Percentiles rank a stretch among this genome's conserved stretches.
Evolutionary conservation across 2,113 vertebrate genomes (phyloP).

Genomic region (Paracanthobrama guichenoti): DNA sequence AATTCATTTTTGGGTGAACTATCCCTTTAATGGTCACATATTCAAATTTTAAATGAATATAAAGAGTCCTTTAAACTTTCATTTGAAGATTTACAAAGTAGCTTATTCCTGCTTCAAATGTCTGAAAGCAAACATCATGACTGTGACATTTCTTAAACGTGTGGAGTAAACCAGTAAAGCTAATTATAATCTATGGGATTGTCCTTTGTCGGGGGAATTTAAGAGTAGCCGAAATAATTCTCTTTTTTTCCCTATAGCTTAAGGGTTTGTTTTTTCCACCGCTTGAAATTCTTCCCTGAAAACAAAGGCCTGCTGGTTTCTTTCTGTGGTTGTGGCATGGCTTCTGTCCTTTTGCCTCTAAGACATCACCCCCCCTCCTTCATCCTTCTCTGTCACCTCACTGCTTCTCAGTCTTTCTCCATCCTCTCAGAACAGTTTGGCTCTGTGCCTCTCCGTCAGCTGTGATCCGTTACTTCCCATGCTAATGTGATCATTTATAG

Average conservation of each 20-base stretch:
- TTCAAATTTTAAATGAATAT: neutral
- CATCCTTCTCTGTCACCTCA: neutral
- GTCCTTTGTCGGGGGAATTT: neutral
- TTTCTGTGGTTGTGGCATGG: conserved; percentile 10
- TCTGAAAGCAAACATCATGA: neutral
- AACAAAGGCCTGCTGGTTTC: conserved; percentile 6
- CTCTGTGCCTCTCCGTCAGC: neutral
- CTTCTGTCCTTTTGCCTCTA: conserved; percentile 4
- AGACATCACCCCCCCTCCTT: neutral
- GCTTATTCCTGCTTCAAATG: neutral
- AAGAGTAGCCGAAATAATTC: neutral
- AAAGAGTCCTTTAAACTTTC: neutral
- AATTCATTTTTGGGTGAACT: no score
- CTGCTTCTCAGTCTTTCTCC: neutral
- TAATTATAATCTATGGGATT: neutral
- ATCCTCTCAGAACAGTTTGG: conserved; percentile 15
- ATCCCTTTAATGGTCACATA: neutral
- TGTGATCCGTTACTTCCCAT: conserved; percentile 16
- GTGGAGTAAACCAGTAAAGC: neutral
- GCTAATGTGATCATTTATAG: conserved; percentile 9
- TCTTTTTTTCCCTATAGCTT: neutral
- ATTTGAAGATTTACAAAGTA: neutral
- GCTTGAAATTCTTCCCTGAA: conserved; percentile 14
- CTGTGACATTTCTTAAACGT: neutral
- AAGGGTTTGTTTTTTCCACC: conserved; percentile 15